Conservation (phyloP, 2,113 vertebrate species). For the Plecturocebus donacophilus region DNA sequence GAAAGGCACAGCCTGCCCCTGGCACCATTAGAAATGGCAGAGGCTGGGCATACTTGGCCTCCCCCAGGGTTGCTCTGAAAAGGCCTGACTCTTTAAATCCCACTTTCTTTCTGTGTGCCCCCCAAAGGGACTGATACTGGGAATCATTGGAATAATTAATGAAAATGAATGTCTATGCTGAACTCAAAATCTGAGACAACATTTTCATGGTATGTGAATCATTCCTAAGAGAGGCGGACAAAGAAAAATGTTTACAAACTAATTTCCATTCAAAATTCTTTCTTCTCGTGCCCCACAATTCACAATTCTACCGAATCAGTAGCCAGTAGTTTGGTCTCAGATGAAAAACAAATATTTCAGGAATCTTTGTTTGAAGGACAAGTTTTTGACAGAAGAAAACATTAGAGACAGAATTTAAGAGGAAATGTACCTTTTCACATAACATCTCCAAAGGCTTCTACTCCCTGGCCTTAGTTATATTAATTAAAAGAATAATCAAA, state of each 20-base stretch:
- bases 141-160: neutral
- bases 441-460: neutral
- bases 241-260: neutral
- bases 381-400: neutral
- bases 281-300: neutral
- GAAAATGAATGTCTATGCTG: neutral
- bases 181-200: neutral
- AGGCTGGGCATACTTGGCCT: neutral
- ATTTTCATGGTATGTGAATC: neutral
- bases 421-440: neutral
- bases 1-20: neutral
- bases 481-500: neutral
- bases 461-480: neutral
- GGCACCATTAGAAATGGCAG: rapidly evolving
- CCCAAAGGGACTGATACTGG: neutral
- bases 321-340: neutral
- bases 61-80: neutral
- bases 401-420: neutral
- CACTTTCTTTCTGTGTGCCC: neutral
- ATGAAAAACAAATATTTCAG: neutral
- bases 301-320: neutral
- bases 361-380: neutral
- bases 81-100: neutral
- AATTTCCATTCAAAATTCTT: neutral
- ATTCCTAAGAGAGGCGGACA: neutral